phyloP scores from a whole-genome alignment of 2,888 invertebrate genomes.

The Netelia virgata region DNA sequence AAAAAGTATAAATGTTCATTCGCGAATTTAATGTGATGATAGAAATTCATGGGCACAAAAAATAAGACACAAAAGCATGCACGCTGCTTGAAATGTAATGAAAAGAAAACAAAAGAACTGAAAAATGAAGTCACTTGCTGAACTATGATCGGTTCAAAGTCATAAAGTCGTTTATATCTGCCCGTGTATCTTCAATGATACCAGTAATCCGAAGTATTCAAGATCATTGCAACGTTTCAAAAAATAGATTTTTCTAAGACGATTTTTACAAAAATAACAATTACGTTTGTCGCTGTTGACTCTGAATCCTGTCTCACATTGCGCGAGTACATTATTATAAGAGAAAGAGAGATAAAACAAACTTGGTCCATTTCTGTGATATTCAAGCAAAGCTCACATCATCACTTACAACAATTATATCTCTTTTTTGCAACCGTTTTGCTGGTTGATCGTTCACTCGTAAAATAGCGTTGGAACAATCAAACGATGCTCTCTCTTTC shows the following conservation, averaged over 20 bases:
- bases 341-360: not conserved
- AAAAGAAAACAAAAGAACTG: constrained; percentile 14
- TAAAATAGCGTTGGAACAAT: constrained; percentile 66
- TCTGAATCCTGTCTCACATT: not conserved
- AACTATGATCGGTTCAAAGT: constrained; percentile 5
- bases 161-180: constrained; percentile 9
- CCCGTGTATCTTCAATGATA: not conserved
- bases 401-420: not conserved
- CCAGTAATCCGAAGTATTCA: not conserved
- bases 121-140: constrained; percentile 2
- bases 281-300: not conserved
- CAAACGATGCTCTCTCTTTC: constrained; percentile 88
- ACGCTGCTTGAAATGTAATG: constrained; percentile 16
- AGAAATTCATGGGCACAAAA: constrained; percentile 31
- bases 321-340: not conserved
- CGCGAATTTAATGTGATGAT: constrained; percentile 2
- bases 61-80: constrained; percentile 5
- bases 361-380: not conserved
- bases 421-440: constrained; percentile 1
- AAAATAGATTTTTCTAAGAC: constrained; percentile 25
- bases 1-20: constrained; percentile 11
- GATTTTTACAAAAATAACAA: constrained; percentile 4
- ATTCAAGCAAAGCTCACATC: not conserved
- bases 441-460: not conserved
- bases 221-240: not conserved